Conservation (phyloP, 2,888 invertebrate genomes). For the Alentia gelatinosa region DNA sequence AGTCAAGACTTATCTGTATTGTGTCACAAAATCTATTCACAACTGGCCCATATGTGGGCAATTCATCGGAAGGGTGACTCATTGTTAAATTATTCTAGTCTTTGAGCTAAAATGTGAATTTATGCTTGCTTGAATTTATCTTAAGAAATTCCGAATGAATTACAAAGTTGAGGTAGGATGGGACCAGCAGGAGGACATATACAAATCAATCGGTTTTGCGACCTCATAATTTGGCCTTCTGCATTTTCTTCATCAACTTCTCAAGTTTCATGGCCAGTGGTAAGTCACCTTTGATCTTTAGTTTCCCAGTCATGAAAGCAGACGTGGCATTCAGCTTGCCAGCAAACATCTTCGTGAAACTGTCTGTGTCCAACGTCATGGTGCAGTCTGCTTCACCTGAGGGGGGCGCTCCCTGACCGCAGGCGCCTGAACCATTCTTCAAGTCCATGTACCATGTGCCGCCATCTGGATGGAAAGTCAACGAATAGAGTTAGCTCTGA, state of each 20-base stretch:
- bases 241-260: slow-evolving; percentile 76
- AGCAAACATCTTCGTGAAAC: slow-evolving; percentile 82
- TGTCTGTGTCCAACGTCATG: slow-evolving; percentile 88
- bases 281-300: slow-evolving; percentile 95
- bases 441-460: slow-evolving; percentile 93
- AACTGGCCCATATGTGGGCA: too few species aligned
- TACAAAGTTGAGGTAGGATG: too few species aligned
- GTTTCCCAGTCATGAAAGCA: slow-evolving; percentile 97
- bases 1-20: too few species aligned
- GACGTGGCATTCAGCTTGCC: slow-evolving; percentile 94
- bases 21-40: too few species aligned
- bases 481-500: too few species aligned
- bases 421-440: slow-evolving; percentile 90
- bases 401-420: slow-evolving; percentile 89
- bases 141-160: too few species aligned
- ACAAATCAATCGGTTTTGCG: neutral
- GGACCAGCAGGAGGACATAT: too few species aligned
- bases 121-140: too few species aligned
- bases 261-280: slow-evolving; percentile 97
- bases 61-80: too few species aligned
- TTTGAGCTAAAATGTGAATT: too few species aligned
- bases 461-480: slow-evolving; percentile 83
- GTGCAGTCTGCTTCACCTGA: slow-evolving; percentile 88
- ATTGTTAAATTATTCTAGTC: too few species aligned
- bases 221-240: slow-evolving; percentile 17